Percentiles rank a stretch among this genome's conserved stretches.
Conservation (phyloP, 2,113 vertebrate genomes). For the Paedocypris sp. region DNA sequence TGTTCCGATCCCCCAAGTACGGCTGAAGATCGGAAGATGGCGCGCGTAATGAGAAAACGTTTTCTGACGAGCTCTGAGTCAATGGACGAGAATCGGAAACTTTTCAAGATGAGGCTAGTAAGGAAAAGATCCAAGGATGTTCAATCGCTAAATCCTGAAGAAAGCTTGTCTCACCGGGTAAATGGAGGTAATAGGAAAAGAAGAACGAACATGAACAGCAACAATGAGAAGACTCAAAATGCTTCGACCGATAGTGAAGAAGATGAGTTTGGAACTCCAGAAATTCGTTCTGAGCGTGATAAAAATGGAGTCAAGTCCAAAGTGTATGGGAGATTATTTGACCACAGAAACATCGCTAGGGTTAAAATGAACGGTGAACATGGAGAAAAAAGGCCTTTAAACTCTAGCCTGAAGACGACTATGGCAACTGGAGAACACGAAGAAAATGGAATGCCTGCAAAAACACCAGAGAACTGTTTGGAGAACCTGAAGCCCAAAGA, state of each 20-base stretch:
- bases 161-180: conserved; percentile 21
- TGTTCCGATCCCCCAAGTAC: not conserved
- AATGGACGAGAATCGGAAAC: conserved; percentile 5
- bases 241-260: not conserved
- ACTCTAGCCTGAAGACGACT: not conserved
- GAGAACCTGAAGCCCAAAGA: conserved; percentile 8
- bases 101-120: not conserved
- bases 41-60: not conserved
- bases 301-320: not conserved
- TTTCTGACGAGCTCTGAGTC: conserved; percentile 13
- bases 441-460: not conserved
- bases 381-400: too few species aligned
- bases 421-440: not conserved
- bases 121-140: conserved; percentile 15
- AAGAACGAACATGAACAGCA: not conserved
- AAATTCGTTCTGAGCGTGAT: not conserved
- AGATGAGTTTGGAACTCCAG: not conserved
- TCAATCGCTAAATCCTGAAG: not conserved
- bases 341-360: not conserved
- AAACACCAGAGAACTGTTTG: not conserved
- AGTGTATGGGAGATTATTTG: not conserved
- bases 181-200: conserved; percentile 44
- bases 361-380: not conserved
- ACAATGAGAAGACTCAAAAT: not conserved
- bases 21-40: not conserved